Evolutionary conservation across 2,797 vertebrate species (phyloP).

Genomic region (Oreortyx pictus): DNA sequence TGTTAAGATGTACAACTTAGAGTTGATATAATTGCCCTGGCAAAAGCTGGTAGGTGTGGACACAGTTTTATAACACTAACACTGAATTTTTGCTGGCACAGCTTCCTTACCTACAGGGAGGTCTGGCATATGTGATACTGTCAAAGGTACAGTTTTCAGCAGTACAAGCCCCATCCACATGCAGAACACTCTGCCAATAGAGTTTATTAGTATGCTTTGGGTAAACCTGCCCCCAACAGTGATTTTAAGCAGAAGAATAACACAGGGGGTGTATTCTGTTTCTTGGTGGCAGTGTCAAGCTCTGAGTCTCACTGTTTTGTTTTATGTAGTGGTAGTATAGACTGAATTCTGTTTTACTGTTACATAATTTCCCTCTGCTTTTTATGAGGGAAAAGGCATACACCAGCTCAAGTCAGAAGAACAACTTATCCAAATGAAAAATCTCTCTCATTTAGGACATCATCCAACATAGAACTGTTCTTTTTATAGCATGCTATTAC

Average conservation of each 20-base stretch:
- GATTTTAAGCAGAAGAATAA: conserved; percentile 16
- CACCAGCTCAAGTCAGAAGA: background rate
- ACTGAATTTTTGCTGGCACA: conserved; percentile 50
- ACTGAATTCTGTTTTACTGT: background rate
- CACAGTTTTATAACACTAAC: conserved; percentile 23
- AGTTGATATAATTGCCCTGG: conserved; percentile 40
- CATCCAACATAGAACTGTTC: background rate
- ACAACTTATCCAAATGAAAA: conserved; percentile 8
- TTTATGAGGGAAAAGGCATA: background rate
- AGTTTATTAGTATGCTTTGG: background rate
- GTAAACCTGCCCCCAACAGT: background rate
- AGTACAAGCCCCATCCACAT: background rate
- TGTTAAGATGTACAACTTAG: background rate
- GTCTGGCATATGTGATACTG: conserved; percentile 38
- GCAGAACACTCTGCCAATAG: background rate
- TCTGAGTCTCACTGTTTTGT: background rate
- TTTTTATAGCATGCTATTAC: background rate
- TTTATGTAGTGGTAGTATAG: background rate
- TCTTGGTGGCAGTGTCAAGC: background rate
- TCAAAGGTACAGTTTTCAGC: background rate
- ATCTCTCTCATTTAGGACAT: background rate
- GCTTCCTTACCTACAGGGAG: conserved; percentile 57
- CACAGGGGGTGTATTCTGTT: background rate
- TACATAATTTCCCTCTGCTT: conserved; percentile 28
- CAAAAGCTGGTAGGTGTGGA: conserved; percentile 34